phyloP scores from a whole-genome alignment of 2,113 vertebrate species.

The Corynorhinus townsendii region DNA sequence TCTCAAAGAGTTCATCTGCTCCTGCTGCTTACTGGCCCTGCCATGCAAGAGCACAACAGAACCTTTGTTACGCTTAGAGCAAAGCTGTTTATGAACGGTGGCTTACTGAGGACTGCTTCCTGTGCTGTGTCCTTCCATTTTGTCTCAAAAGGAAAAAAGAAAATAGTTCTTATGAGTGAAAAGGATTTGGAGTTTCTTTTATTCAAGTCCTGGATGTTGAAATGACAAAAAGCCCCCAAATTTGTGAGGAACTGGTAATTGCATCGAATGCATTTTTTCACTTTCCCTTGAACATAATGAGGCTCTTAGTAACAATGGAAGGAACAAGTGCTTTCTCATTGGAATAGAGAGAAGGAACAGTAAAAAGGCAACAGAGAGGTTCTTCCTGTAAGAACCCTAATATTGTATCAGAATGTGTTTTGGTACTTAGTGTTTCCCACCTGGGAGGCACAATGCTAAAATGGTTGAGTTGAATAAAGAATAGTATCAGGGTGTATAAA shows the following conservation, averaged over 20 bases:
- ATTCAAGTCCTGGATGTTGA: constrained; percentile 61
- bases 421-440: constrained; percentile 53
- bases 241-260: constrained; percentile 68
- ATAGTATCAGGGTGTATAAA: constrained; percentile 31
- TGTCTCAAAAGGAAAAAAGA: constrained; percentile 61
- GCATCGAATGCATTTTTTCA: constrained; percentile 59
- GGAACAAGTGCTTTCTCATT: constrained; percentile 55
- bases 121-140: constrained; percentile 68
- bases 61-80: constrained; percentile 65
- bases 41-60: constrained; percentile 43
- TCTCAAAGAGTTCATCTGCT: constrained; percentile 71
- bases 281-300: constrained; percentile 71
- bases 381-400: constrained; percentile 34
- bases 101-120: constrained; percentile 64
- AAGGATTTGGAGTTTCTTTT: constrained; percentile 70
- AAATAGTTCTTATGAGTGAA: constrained; percentile 71
- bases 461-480: constrained; percentile 33
- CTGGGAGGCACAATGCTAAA: constrained; percentile 46
- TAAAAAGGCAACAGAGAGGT: constrained; percentile 48
- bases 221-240: constrained; percentile 65
- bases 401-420: constrained; percentile 35
- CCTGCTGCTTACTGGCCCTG: constrained; percentile 60
- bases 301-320: constrained; percentile 58
- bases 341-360: constrained; percentile 43
- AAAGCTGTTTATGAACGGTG: constrained; percentile 71